Evolutionary conservation across 2,888 invertebrate species (phyloP).

Genomic region (Sarcophaga subvicina): DNA sequence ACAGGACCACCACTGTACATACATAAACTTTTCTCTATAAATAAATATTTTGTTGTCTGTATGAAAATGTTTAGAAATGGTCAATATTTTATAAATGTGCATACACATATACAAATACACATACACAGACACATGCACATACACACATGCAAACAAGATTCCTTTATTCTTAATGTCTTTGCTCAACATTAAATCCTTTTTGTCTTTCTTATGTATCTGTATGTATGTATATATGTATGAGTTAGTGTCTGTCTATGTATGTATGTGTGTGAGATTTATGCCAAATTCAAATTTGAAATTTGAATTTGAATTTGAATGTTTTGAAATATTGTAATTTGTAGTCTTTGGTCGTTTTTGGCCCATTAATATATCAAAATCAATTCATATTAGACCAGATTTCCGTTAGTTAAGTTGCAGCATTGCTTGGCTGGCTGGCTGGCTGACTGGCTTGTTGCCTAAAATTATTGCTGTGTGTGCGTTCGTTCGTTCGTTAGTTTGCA

Average conservation of each 20-base stretch:
- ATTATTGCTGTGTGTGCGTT: not conserved
- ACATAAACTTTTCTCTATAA: slow-evolving; percentile 12
- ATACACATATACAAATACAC: no score
- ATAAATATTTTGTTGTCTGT: slow-evolving; percentile 25
- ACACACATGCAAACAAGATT: slow-evolving; percentile 18
- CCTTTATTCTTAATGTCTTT: slow-evolving; percentile 35
- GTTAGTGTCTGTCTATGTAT: slow-evolving; percentile 14
- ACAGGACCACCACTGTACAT: not conserved
- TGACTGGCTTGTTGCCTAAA: slow-evolving; percentile 23
- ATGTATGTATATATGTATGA: not conserved
- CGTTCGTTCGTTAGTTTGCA: slow-evolving; percentile 9
- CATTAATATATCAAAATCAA: slow-evolving; percentile 81
- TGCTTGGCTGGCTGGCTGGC: slow-evolving; percentile 16
- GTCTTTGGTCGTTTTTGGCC: slow-evolving; percentile 67
- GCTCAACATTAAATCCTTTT: no score
- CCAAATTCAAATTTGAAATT: slow-evolving; percentile 52
- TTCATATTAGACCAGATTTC: slow-evolving; percentile 76
- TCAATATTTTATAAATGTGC: slow-evolving; percentile 59
- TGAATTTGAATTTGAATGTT: slow-evolving; percentile 53
- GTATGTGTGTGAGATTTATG: slow-evolving; percentile 32
- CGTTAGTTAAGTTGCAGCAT: slow-evolving; percentile 26
- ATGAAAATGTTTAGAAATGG: slow-evolving; percentile 59
- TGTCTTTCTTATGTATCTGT: slow-evolving; percentile 4
- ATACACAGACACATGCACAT: no score
- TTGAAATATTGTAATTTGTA: slow-evolving; percentile 55